Conservation (phyloP, 2,113 vertebrate species). For the Cephalopholis sonnerati region DNA sequence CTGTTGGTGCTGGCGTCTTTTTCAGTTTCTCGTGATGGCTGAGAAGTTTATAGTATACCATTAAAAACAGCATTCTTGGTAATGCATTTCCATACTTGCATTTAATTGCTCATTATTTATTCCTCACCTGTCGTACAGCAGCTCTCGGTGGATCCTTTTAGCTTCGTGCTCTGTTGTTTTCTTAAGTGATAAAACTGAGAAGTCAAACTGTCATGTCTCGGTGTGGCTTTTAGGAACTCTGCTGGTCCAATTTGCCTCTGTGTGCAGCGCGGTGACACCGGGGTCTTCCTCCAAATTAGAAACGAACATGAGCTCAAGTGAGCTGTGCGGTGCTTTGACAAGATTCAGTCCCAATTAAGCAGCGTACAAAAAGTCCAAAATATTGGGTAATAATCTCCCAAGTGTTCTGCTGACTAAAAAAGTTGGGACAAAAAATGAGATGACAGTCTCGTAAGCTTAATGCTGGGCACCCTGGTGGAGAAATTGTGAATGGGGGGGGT, state of each 20-base stretch:
- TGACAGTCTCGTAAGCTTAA: neutral
- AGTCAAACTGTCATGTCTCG: neutral
- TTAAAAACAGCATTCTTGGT: neutral
- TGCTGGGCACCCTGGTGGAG: neutral
- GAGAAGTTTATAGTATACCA: neutral
- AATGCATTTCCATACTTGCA: neutral
- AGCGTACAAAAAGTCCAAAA: neutral
- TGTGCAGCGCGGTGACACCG: neutral
- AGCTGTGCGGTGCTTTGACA: neutral
- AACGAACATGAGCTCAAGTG: neutral
- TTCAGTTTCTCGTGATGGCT: neutral
- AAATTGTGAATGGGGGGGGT: neutral
- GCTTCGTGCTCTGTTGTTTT: neutral
- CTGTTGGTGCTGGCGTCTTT: neutral
- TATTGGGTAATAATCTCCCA: neutral
- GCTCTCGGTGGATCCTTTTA: neutral
- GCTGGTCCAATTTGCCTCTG: neutral
- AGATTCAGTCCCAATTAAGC: slow-evolving; percentile 25
- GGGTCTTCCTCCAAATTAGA: neutral
- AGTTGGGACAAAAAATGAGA: neutral
- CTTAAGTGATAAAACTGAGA: neutral
- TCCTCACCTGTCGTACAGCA: neutral
- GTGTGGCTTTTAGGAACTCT: neutral
- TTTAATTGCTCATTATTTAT: neutral
- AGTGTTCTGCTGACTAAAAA: neutral